Base-by-base conservation (phyloP, 2,888 invertebrate genomes). In the Hanleya hanleyi region DNA sequence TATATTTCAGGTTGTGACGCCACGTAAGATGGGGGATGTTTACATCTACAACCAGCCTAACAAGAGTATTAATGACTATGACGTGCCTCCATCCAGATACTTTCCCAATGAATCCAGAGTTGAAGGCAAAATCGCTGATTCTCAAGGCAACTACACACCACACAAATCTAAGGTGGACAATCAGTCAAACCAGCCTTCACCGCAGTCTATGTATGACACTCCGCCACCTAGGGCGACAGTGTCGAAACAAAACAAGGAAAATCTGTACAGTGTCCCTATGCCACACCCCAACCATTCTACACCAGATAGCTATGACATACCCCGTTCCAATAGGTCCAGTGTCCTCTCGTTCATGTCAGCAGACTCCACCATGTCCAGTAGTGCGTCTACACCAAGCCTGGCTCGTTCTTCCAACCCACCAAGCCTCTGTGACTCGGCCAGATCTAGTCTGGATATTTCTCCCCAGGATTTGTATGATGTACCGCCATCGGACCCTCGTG, bases 21-120 rank as follows among this genome's bases (percentile, higher is more conserved):
- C 89, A 47, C 94, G 94, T 89, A 93, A 94, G 90, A 93, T 93
- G 90, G 94, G 94, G 83, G 94, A 94, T 90, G 94, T 94, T 65
- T 94, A 94, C 90, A 91, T 94, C 78, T 95, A 94, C 91, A 94
- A 94, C 89, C 92, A 93, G 87, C 85, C 87, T 4, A 75, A 81
- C 12, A 75, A 77, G 51, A 74, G 75, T 64, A 18, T 61, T 1
- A 57, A 38, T 32, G 88, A 86, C 77, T 88, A 87, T 73, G 88
- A 89, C 74, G 82, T 87, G 6, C 87, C 89, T 1, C 86, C 86
- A n/a, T 75, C 81, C 18, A 76, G 82, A 38, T 79, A 82, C 71
- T 77, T 77, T 50, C 74, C 77, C 1, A 61, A 66, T 12, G 70
- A 50, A 26, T 61, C 67, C 1, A 37, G 18, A 18, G 15, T 1